Evolutionary conservation across 2,888 invertebrate genomes (phyloP), one percentile per base, ranked within the genome.

Genomic region (Tiliacea aurago): DNA sequence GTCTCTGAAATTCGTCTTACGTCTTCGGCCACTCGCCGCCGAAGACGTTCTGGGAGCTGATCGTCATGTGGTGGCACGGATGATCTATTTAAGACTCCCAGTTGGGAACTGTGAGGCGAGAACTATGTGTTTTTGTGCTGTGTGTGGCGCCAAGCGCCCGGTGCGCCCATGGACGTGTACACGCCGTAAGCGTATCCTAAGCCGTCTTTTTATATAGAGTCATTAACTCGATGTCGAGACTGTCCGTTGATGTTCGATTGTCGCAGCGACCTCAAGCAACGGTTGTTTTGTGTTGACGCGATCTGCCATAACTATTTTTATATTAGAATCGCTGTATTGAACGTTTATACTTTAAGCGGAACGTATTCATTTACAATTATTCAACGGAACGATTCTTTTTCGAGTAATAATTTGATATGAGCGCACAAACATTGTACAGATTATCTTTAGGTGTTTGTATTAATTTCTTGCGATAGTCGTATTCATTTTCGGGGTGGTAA

Each of bases 1-100:
- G 96, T 96, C 97, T 97, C 97, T 97, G 97, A 97, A 97, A 95
- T 96, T 97, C 95, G 96, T 97, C 97, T 94, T 96, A 96, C 97
- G 97, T 96, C 97, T 97, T 97, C 94, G 97, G 97, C 96, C 97
- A 97, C 97, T 97, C 97, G 97, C 97, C 96, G 97, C 97, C 96
- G 97, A 97, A 96, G 97, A 97, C 95, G 97, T 96, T 96, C 94
- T 96, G 96, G 96, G 96, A 96, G 96, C 93, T 96, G 78, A 96
- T 96, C 88, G 96, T 96, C 81, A 96, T 96, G 96, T 96, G 96
- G 96, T 96, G 96, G 96, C 96, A 96, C 81, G 96, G 96, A 94
- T 96, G 96, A 96, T 95, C 94, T 74, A 93, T 93, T 85, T 96
- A 95, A 94, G 82, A 88, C 93, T 93, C 93, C 93, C 95, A 94